These are phyloP conservation scores for Phenganax subtilis DNA, from an alignment of 92 coral and sea anemone species.

Conservation along the genomic window DNA sequence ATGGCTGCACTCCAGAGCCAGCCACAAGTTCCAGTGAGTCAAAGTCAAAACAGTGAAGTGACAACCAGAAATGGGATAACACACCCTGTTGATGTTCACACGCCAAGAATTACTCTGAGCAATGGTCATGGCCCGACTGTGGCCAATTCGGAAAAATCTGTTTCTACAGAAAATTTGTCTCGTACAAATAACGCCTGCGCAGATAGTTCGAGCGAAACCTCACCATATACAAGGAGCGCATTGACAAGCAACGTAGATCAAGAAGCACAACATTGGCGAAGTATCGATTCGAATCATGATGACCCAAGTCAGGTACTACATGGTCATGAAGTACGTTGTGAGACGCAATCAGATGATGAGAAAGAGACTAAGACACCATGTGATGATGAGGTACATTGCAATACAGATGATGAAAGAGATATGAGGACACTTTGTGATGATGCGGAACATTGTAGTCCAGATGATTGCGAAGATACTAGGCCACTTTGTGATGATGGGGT, in stretches of 20 bases:
- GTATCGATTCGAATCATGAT: not conserved
- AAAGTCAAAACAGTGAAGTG: conserved; percentile 24
- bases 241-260: not conserved
- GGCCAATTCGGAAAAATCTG: not conserved
- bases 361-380: not conserved
- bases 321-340: not conserved
- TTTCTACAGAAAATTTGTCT: not conserved
- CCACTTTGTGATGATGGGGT: conserved; percentile 24
- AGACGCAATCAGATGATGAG: not conserved
- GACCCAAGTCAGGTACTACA: not conserved
- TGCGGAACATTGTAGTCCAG: not conserved
- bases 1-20: not conserved
- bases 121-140: not conserved
- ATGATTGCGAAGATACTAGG: conserved; percentile 11
- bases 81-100: conserved; percentile 48
- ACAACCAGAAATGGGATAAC: conserved; percentile 38
- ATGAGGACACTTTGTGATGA: conserved; percentile 28
- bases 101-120: conserved; percentile 41
- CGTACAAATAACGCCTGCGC: not conserved
- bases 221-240: no score
- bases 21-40: conserved; percentile 18
- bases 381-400: not conserved
- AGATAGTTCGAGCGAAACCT: no score
- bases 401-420: conserved; percentile 7
- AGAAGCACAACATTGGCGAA: not conserved